phyloP scores from a whole-genome alignment of 2,113 vertebrate species.

The Suncus etruscus region DNA sequence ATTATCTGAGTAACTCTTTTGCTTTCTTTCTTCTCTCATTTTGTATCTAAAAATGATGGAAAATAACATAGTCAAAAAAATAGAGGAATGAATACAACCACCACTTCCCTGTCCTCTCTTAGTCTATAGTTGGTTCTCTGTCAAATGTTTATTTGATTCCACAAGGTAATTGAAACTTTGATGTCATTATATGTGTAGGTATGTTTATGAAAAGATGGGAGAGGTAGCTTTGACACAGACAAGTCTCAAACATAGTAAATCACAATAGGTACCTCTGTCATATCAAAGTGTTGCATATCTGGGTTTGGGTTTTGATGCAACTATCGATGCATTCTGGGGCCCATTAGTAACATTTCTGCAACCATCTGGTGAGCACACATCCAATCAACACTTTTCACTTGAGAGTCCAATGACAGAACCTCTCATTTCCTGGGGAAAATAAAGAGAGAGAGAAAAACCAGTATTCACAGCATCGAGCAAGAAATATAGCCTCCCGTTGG shows the following conservation, averaged over 20 bases:
- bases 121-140: neutral
- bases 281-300: neutral
- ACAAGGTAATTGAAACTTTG: neutral
- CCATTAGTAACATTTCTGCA: neutral
- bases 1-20: neutral
- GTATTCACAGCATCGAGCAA: neutral
- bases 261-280: neutral
- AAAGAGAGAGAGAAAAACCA: neutral
- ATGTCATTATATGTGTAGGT: neutral
- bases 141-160: neutral
- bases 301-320: neutral
- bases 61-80: neutral
- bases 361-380: neutral
- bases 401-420: slow-evolving; percentile 2
- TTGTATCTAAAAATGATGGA: neutral
- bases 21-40: neutral
- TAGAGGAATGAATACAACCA: neutral
- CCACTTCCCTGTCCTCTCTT: neutral
- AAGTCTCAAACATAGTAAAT: neutral
- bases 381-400: slow-evolving; percentile 1
- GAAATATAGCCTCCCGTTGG: neutral
- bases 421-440: neutral
- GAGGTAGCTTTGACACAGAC: too few species aligned
- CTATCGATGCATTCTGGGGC: neutral
- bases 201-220: neutral